A percentile compares a stretch with the other conserved stretches of the same genome.
These are phyloP conservation scores for Epiblema foenella DNA, from an alignment of 2,888 invertebrate genomes.

Conservation along the genomic window DNA sequence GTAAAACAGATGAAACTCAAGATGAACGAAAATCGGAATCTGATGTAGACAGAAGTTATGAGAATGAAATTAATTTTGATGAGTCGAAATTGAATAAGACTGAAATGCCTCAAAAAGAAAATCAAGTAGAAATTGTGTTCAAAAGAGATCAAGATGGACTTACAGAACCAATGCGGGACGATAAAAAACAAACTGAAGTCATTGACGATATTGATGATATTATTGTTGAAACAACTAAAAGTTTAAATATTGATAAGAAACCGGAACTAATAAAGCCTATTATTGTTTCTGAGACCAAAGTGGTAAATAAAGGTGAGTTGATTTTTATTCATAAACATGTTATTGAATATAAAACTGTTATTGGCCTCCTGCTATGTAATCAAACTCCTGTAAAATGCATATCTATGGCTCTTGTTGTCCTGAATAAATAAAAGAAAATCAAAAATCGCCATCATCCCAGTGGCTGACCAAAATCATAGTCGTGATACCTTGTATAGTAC, in stretches of 20 bases:
- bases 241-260: slow-evolving; percentile 1
- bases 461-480: no score
- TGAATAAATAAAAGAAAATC: no score
- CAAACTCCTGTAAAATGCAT: no score
- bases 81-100: slow-evolving; percentile 36
- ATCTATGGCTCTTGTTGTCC: no score
- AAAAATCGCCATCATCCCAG: no score
- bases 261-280: slow-evolving; percentile 4
- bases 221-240: neutral
- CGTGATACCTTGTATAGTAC: no score
- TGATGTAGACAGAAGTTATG: slow-evolving; percentile 37
- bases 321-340: neutral
- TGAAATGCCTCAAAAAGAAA: slow-evolving; percentile 20
- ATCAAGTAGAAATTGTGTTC: slow-evolving; percentile 33
- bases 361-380: no score
- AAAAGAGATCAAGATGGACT: slow-evolving; percentile 14
- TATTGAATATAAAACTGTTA: no score
- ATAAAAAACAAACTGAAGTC: slow-evolving; percentile 32
- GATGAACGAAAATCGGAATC: slow-evolving; percentile 40
- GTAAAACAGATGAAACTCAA: slow-evolving; percentile 41
- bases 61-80: slow-evolving; percentile 29
- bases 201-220: slow-evolving; percentile 50
- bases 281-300: slow-evolving; percentile 15
- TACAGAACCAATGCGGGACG: slow-evolving; percentile 11
- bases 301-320: slow-evolving; percentile 17